Conservation (phyloP, 1,140 invertebrate genomes). For the Drosophila virilis region DNA sequence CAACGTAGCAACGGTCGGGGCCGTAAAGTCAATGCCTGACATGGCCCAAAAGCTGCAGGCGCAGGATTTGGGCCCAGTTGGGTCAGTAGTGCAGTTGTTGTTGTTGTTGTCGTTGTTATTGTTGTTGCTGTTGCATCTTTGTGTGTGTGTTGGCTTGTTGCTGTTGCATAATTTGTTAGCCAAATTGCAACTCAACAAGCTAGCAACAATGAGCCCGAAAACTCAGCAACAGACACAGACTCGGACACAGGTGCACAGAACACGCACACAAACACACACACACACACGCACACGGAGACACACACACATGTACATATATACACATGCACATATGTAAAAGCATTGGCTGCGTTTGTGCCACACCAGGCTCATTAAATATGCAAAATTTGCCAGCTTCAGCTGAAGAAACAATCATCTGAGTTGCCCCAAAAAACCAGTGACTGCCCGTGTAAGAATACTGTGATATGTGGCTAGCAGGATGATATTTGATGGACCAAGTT, state of each 20-base stretch:
- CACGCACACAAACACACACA: slow-evolving; percentile 16
- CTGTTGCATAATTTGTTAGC: slow-evolving; percentile 78
- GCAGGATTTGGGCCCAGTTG: slow-evolving; percentile 42
- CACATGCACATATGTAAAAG: slow-evolving; percentile 6
- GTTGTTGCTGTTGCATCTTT: slow-evolving; percentile 41
- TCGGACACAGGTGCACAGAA: slow-evolving; percentile 26
- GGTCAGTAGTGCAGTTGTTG: slow-evolving; percentile 62
- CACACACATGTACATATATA: slow-evolving; percentile 24
- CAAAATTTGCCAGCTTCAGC: slow-evolving; percentile 65
- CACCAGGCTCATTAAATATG: slow-evolving; percentile 68
- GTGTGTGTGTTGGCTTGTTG: slow-evolving; percentile 38
- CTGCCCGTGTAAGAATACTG: slow-evolving; percentile 2
- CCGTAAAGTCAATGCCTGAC: slow-evolving; percentile 54
- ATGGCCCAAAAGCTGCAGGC: not conserved
- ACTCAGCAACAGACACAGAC: slow-evolving; percentile 13
- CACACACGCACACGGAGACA: slow-evolving; percentile 19
- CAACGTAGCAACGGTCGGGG: not conserved
- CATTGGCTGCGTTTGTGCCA: slow-evolving; percentile 10
- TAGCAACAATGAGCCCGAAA: slow-evolving; percentile 44
- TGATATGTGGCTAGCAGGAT: not conserved
- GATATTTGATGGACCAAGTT: no score
- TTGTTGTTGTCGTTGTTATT: slow-evolving; percentile 17
- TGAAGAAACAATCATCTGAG: slow-evolving; percentile 37
- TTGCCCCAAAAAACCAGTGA: slow-evolving; percentile 29
- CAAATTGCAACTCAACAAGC: slow-evolving; percentile 80